Conservation (phyloP, 2,888 invertebrate species). For the Zonitis immaculata region DNA sequence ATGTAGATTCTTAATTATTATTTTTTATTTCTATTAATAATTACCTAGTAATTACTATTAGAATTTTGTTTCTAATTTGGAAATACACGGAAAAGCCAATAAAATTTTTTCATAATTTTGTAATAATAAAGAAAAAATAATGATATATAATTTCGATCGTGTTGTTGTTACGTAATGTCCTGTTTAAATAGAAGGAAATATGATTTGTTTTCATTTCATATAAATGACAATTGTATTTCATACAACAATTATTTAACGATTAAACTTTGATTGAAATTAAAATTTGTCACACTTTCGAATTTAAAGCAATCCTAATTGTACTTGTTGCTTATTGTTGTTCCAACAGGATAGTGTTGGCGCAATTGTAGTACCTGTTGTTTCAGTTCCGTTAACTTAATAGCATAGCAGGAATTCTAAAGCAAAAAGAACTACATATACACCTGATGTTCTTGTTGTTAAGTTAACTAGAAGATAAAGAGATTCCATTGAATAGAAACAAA, state of each 20-base stretch:
- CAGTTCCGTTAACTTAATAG: constrained; percentile 18
- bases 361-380: constrained; percentile 16
- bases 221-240: not conserved
- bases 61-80: not conserved
- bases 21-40: too few relatives aligned
- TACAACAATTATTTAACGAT: not conserved
- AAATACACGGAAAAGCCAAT: not conserved
- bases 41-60: too few relatives aligned
- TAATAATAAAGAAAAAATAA: not conserved
- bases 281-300: too few relatives aligned
- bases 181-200: constrained; percentile 15
- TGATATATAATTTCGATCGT: constrained; percentile 15
- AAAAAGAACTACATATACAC: constrained; percentile 7
- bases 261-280: not conserved
- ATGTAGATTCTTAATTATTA: too few relatives aligned
- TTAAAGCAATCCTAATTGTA: too few relatives aligned
- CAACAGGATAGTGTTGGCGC: not conserved
- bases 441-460: constrained; percentile 12
- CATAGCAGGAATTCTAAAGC: constrained; percentile 10
- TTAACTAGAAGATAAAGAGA: not conserved
- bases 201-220: constrained; percentile 10
- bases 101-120: too few relatives aligned
- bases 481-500: not conserved
- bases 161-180: constrained; percentile 13
- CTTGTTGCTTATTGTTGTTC: too few relatives aligned